A percentile compares a stretch with the other conserved stretches of the same genome.
Conservation (phyloP, 2,888 invertebrate genomes). For the Tachina grossa region DNA sequence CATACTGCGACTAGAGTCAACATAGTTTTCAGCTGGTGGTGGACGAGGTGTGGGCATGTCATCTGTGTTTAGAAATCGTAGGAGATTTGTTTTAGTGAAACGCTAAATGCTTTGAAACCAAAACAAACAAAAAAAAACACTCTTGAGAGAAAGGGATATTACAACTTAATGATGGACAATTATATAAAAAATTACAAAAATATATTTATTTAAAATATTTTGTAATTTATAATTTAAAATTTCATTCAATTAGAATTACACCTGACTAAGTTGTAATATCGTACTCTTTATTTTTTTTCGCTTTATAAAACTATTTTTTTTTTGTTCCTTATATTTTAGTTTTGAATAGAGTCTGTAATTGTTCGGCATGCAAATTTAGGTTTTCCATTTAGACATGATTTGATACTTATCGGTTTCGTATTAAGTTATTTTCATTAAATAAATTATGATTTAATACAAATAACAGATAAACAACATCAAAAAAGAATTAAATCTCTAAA, state of each 20-base stretch:
- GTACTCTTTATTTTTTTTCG: background rate
- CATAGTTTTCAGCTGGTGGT: constrained; percentile 80
- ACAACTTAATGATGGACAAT: background rate
- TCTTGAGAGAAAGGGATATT: background rate
- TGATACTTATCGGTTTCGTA: constrained; percentile 82
- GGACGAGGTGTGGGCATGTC: constrained; percentile 81
- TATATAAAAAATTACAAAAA: too few species aligned
- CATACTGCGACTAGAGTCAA: constrained; percentile 80
- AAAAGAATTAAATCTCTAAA: constrained; percentile 48
- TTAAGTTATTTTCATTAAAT: constrained; percentile 57
- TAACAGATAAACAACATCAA: constrained; percentile 57
- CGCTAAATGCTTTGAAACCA: background rate
- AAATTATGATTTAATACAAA: constrained; percentile 34
- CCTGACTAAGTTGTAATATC: background rate
- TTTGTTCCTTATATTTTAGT: constrained; percentile 2
- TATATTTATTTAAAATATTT: background rate
- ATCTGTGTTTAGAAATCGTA: constrained; percentile 73
- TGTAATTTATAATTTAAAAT: background rate
- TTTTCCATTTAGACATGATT: constrained; percentile 60
- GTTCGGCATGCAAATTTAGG: constrained; percentile 78
- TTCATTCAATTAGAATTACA: background rate
- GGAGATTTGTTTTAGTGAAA: constrained; percentile 8
- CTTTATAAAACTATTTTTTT: background rate
- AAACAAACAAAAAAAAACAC: constrained; percentile 1
- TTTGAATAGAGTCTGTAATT: constrained; percentile 72